Base-by-base conservation (phyloP, 1,140 invertebrate genomes). In the Ceratina japonica region DNA sequence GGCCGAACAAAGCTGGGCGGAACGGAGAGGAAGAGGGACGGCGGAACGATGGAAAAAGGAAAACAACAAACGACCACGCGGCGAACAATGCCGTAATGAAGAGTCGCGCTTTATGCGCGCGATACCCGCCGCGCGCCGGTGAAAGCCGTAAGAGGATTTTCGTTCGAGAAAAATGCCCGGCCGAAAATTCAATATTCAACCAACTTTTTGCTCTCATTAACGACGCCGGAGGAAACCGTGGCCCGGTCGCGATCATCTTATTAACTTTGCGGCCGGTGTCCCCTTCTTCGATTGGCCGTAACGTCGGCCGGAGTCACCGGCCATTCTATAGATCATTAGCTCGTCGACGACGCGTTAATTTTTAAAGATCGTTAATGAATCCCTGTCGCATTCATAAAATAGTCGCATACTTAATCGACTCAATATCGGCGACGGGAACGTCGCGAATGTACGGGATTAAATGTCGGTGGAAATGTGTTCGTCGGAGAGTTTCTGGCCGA, bases 1-100 rank as follows among this genome's bases (percentile, higher is more conserved):
- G 44, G 44, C 1, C 13, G 20, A 18, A 65, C 20, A 66, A 66
- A 66, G 18, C 24, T 15, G 49, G 16, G 44, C 10, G 16, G 16
- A 59, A 24, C 4, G 1, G 20, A 59, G 15, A 4, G 27, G 59
- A 10, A 16, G 10, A 8, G 51, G 1, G 2, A 54, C 20, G 10
- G 18, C 20, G 20, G n/a, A 37, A 5, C 16, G 15, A 20, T 51
- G 31, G 24, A 69, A 56, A 69, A 69, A 44, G 37, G 37, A 56
- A 69, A 69, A 69, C 51, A 69, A 69, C 66, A n/a, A 69, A 16
- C 66, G 66, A 54, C 51, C 66, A 69, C 51, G 24, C 66, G 66
- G 52, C 31, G 69, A 71, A 59, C 69, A 71, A 71, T 58, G 31
- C n/a, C 27, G 69, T 71, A 71, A 71, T 24, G 69, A 59, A 71